phyloP scores from a whole-genome alignment of 2,113 vertebrate species.

The Leiothrix lutea region DNA sequence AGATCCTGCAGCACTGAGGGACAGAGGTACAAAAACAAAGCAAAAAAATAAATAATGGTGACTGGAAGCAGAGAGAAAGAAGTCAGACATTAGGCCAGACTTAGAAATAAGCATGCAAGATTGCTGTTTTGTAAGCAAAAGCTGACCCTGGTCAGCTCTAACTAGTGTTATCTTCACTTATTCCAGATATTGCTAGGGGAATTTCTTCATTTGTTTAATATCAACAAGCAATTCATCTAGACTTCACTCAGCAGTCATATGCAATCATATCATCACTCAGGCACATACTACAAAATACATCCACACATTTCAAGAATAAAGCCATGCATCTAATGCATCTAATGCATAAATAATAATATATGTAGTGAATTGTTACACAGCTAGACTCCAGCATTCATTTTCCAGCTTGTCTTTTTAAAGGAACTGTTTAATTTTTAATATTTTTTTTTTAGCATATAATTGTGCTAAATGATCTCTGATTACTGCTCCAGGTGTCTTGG shows the following conservation, averaged over 20 bases:
- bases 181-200: slow-evolving; percentile 4
- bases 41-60: neutral
- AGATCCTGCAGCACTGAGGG: neutral
- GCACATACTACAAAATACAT: neutral
- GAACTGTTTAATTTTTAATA: neutral
- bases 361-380: neutral
- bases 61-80: neutral
- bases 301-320: neutral
- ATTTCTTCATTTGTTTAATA: slow-evolving; percentile 55
- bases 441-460: neutral
- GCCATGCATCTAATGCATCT: neutral
- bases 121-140: neutral
- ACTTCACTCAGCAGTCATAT: slow-evolving; percentile 20
- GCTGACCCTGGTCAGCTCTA: neutral
- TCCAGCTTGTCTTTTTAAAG: neutral
- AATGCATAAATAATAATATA: neutral
- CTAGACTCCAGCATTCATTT: neutral
- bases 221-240: slow-evolving; percentile 32
- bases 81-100: neutral
- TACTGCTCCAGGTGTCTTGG: neutral
- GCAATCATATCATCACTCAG: neutral
- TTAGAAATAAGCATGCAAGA: neutral
- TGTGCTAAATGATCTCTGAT: neutral
- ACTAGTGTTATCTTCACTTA: neutral
- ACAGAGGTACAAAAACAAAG: neutral